phyloP scores from a whole-genome alignment of 2,113 vertebrate genomes.

The Melanocharis versteri region DNA sequence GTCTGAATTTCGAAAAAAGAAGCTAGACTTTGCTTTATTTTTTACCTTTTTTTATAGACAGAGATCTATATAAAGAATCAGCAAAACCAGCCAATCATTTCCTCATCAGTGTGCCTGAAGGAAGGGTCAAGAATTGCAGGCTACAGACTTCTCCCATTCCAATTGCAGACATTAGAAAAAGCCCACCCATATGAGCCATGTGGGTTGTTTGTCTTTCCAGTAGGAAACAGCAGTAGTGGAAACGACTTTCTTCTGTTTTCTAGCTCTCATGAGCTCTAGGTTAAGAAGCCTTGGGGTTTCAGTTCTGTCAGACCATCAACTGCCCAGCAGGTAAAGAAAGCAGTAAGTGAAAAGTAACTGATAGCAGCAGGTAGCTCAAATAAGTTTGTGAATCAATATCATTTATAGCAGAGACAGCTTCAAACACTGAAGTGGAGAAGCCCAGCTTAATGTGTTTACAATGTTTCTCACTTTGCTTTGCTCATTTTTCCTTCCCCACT shows the following conservation, averaged over 20 bases:
- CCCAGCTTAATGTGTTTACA: not conserved
- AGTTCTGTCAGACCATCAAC: not conserved
- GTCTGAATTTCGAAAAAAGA: not conserved
- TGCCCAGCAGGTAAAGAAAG: conserved; percentile 3
- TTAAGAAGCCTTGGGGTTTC: not conserved
- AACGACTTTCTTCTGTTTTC: not conserved
- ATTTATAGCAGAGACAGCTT: not conserved
- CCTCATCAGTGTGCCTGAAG: not conserved
- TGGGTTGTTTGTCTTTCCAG: not conserved
- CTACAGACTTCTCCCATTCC: not conserved
- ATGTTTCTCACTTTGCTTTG: not conserved
- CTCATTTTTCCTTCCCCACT: not conserved
- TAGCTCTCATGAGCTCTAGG: not conserved
- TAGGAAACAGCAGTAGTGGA: not conserved
- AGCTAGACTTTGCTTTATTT: not conserved
- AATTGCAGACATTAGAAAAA: not conserved
- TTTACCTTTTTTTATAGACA: not conserved
- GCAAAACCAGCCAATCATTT: not conserved
- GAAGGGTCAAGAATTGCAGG: not conserved
- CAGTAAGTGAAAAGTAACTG: conserved; percentile 9
- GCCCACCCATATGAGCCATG: not conserved
- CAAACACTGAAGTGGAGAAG: not conserved
- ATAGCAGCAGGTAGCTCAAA: conserved; percentile 30
- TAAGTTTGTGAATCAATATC: conserved; percentile 41
- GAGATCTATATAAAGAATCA: not conserved